Evolutionary conservation across 1,140 invertebrate species (phyloP), one percentile per base, ranked within the genome.

Genomic region (Panagrolaimus sp.): DNA sequence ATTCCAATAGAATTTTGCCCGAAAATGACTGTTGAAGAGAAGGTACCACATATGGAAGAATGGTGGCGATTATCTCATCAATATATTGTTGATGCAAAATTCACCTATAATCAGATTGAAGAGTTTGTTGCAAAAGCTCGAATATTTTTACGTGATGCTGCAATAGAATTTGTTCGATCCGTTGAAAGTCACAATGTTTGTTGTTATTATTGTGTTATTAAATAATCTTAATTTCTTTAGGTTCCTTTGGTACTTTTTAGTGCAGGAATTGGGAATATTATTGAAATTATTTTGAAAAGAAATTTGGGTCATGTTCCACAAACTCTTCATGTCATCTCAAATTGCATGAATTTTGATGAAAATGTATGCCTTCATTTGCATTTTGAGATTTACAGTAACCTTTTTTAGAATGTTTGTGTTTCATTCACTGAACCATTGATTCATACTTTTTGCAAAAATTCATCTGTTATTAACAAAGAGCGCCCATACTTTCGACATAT

Each of bases 321-420:
- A 1, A 91, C 95, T 85, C 89, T 94, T 44, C 91, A 92, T 85
- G 87, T 94, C 21, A 88, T 96, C 14, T 94, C 93, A 6, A 97
- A 96, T 84, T 95, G 93, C 84, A 87, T 96, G 67, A 87, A 89
- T 12, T 90, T 90, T 75, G 87, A 91, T 80, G 80, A 86, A 9
- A 82, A 89, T 64, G 90, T 85, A 70, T 70, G 76, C 17, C 32
- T 74, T 46, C 15, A 43, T 63, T 21, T 26, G 47, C 26, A 55
- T 26, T 21, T 82, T 10, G 68, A 83, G 0, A 24, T 2, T 70
- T 38, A 65, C 24, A 9, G 12, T 47, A n/a, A 44, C 0, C 64
- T 12, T 28, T 58, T 76, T 69, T n/a, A 78, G 75, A 76, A 68
- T 38, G 48, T 72, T 32, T 80, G 78, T 45, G 43, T 64, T 14